Evolutionary conservation across 2,797 vertebrate genomes (phyloP).

Genomic region (Xiphorhynchus erythropygius): DNA sequence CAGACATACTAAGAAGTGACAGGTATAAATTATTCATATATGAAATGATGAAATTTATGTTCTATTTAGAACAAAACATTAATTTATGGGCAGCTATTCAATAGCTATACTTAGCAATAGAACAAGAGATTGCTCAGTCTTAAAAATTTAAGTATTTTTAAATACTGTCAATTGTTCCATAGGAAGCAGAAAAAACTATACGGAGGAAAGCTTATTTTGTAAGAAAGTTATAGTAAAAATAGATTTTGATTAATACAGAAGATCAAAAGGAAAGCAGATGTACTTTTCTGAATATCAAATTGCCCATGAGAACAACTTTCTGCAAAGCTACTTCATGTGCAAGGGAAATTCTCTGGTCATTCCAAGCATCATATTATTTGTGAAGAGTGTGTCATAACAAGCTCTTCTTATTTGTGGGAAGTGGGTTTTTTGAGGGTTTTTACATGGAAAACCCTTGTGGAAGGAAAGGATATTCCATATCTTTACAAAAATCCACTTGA

Average conservation of each 20-base stretch:
- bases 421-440: not conserved
- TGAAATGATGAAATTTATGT: not conserved
- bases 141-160: not conserved
- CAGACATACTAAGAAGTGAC: not conserved
- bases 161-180: not conserved
- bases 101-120: not conserved
- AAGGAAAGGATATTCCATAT: not conserved
- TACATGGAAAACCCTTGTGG: not conserved
- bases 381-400: not conserved
- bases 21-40: constrained; percentile 31
- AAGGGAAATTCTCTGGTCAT: not conserved
- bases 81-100: not conserved
- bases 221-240: not conserved
- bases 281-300: not conserved
- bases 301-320: not conserved
- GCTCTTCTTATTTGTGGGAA: not conserved
- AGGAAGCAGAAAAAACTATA: not conserved
- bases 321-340: not conserved
- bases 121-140: not conserved
- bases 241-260: not conserved
- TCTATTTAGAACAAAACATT: not conserved
- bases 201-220: not conserved
- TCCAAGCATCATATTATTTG: not conserved
- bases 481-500: not conserved
- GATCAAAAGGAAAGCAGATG: not conserved